phyloP scores from a whole-genome alignment of 2,888 invertebrate genomes.

The Zele albiditarsus region DNA sequence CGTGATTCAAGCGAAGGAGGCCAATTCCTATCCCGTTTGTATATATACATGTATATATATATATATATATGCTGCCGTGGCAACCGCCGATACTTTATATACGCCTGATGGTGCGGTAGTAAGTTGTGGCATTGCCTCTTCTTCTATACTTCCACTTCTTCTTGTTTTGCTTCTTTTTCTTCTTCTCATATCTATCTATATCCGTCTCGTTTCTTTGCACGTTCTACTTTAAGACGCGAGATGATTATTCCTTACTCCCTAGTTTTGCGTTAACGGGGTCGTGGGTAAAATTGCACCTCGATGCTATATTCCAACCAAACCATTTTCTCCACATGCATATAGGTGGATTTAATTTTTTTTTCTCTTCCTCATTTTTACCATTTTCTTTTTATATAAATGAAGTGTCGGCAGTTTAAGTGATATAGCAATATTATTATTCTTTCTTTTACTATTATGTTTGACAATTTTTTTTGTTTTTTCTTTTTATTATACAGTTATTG shows the following conservation, averaged over 20 bases:
- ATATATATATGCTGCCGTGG: constrained; percentile 1
- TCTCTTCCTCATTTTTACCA: not conserved
- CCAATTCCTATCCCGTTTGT: constrained; percentile 41
- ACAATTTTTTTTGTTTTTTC: not conserved
- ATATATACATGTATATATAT: not conserved
- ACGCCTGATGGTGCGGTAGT: constrained; percentile 14
- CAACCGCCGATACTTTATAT: constrained; percentile 28
- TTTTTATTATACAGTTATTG: not conserved
- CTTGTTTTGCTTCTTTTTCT: constrained; percentile 6
- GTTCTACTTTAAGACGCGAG: constrained; percentile 15
- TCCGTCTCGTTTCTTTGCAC: constrained; percentile 37
- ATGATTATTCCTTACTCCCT: constrained; percentile 33
- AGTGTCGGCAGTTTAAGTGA: constrained; percentile 14
- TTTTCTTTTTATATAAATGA: constrained; percentile 21
- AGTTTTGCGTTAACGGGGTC: constrained; percentile 21
- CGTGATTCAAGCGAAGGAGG: constrained; percentile 49
- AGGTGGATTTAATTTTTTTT: not conserved
- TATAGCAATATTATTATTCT: not conserved
- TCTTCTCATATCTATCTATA: constrained; percentile 20
- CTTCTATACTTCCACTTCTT: constrained; percentile 11
- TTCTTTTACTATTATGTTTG: not conserved
- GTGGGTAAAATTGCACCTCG: constrained; percentile 25
- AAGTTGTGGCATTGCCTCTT: not conserved
- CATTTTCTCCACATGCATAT: constrained; percentile 7
- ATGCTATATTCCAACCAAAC: constrained; percentile 28